These are phyloP conservation scores for Drosophila micromelanica DNA, from an alignment of 1,140 invertebrate genomes.

Conservation along the genomic window DNA sequence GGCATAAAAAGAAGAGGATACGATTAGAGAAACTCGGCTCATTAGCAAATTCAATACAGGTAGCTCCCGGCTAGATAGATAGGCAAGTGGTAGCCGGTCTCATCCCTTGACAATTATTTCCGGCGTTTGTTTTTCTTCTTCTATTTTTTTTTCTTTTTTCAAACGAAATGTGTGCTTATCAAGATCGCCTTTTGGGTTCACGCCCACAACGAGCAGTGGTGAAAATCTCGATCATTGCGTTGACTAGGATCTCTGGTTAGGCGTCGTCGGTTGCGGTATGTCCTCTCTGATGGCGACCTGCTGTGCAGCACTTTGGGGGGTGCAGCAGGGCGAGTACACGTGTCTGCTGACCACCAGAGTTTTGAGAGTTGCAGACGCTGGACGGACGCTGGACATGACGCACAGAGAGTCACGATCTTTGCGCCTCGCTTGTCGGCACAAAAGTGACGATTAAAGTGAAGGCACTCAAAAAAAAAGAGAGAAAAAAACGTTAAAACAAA, in stretches of 20 bases:
- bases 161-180: conserved; percentile 60
- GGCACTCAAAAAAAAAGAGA: not conserved
- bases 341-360: conserved; percentile 52
- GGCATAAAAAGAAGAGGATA: not conserved
- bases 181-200: conserved; percentile 58
- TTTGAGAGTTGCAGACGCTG: conserved; percentile 10
- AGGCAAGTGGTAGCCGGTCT: not conserved
- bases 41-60: conserved; percentile 68
- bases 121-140: conserved; percentile 43
- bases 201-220: conserved; percentile 44
- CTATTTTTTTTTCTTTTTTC: conserved; percentile 15
- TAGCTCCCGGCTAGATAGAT: conserved; percentile 31
- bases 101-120: conserved; percentile 75
- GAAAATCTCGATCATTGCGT: conserved; percentile 58
- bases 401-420: conserved; percentile 40
- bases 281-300: conserved; percentile 49
- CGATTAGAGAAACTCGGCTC: conserved; percentile 40
- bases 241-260: conserved; percentile 55
- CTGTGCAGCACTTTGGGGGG: conserved; percentile 68
- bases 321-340: conserved; percentile 49
- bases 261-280: conserved; percentile 59
- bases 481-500: conserved; percentile 58
- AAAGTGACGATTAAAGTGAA: conserved; percentile 56
- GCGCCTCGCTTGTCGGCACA: conserved; percentile 45
- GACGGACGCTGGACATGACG: conserved; percentile 7